phyloP scores from a whole-genome alignment of 30 jellyfish, hydroid and myxozoan genomes.

The Sanderia malayensis region DNA sequence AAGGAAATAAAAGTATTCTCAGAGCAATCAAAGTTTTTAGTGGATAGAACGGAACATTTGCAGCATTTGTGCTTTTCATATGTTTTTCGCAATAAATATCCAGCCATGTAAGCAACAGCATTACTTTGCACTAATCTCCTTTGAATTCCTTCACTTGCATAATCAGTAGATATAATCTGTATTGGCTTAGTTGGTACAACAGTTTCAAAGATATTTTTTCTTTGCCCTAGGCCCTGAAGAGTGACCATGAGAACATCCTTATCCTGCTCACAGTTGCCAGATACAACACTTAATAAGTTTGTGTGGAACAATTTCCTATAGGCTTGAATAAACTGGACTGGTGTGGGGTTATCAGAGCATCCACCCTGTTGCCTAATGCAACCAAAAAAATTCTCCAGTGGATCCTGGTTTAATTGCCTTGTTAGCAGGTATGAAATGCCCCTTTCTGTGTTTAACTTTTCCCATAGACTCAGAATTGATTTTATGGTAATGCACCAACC shows the following conservation, averaged over 20 bases:
- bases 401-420: constrained; percentile 47
- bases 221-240: no score
- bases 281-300: background rate
- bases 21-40: background rate
- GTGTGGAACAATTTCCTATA: constrained; percentile 9
- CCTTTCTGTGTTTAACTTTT: constrained; percentile 1
- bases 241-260: no score
- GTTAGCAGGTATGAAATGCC: constrained; percentile 25
- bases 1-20: background rate
- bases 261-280: background rate
- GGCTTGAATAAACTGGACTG: constrained; percentile 31
- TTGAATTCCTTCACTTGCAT: background rate
- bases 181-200: no score
- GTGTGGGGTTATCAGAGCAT: constrained; percentile 40
- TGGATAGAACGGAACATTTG: background rate
- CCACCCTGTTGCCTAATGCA: constrained; percentile 39
- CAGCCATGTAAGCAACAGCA: constrained; percentile 1
- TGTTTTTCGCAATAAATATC: background rate
- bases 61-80: background rate
- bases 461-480: constrained; percentile 19
- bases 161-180: background rate
- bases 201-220: no score
- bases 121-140: background rate
- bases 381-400: constrained; percentile 44
- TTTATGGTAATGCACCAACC: constrained; percentile 40